Percentiles rank a stretch among this genome's conserved stretches.
These are phyloP conservation scores for Himalopsyche kuldschensis DNA, from an alignment of 2,888 invertebrate species.

Conservation along the genomic window DNA sequence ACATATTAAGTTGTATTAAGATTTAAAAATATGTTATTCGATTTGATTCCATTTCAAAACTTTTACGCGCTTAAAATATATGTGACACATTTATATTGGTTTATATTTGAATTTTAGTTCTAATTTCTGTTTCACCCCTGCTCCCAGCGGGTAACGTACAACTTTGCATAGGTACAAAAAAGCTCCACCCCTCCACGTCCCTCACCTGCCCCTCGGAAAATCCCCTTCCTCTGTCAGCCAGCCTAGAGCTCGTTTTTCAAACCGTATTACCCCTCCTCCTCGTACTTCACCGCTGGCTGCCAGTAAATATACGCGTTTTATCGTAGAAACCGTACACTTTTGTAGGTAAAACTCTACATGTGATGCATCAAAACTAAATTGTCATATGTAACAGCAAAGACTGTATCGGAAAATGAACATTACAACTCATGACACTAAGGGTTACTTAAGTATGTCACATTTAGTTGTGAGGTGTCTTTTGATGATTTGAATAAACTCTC, in stretches of 20 bases:
- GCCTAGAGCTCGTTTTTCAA: conserved; percentile 39
- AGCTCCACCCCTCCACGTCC: conserved; percentile 18
- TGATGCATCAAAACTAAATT: neutral
- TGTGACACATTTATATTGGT: too few relatives aligned
- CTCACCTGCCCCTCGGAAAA: neutral
- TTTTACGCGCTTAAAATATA: too few relatives aligned
- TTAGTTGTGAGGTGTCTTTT: conserved; percentile 15
- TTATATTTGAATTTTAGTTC: too few relatives aligned
- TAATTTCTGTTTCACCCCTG: conserved; percentile 19
- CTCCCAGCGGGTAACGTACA: conserved; percentile 30
- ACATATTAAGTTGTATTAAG: too few relatives aligned
- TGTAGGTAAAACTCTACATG: conserved; percentile 31
- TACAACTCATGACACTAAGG: neutral
- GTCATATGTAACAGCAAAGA: neutral
- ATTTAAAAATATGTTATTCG: too few relatives aligned
- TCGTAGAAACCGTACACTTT: conserved; percentile 34
- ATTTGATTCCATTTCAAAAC: too few relatives aligned
- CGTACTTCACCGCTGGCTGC: conserved; percentile 15
- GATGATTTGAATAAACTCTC: conserved; percentile 20
- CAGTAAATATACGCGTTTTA: conserved; percentile 38
- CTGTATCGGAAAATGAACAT: neutral
- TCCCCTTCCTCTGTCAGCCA: conserved; percentile 3
- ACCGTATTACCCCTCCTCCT: conserved; percentile 25
- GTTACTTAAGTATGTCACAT: neutral
- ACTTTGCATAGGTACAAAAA: conserved; percentile 39